A percentile compares a stretch with the other conserved stretches of the same genome.
These are phyloP conservation scores for Bucco capensis DNA, from an alignment of 2,113 vertebrate genomes.

Conservation along the genomic window DNA sequence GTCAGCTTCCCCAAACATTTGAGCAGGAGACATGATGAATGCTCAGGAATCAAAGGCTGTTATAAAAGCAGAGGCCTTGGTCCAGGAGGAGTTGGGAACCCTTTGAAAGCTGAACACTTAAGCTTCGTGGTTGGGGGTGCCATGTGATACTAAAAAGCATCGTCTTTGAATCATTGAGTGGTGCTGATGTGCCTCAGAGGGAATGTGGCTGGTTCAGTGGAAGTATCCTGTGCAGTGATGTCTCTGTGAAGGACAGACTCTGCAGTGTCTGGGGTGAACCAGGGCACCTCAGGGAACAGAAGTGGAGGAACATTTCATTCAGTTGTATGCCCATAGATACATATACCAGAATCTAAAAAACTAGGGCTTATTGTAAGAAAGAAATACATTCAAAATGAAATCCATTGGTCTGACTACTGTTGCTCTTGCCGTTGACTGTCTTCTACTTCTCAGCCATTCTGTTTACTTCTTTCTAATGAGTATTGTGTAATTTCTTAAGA, in stretches of 20 bases:
- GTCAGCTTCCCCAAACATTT: conserved; percentile 8
- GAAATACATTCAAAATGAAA: not conserved
- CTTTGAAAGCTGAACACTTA: not conserved
- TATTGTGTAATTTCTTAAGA: conserved; percentile 19
- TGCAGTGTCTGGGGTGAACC: not conserved
- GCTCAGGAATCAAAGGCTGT: not conserved
- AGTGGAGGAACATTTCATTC: not conserved
- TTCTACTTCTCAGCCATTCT: conserved; percentile 15
- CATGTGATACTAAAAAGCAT: not conserved
- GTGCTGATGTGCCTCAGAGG: not conserved
- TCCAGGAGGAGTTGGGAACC: not conserved
- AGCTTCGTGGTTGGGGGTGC: not conserved
- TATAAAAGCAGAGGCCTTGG: not conserved
- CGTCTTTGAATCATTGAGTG: not conserved
- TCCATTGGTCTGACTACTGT: not conserved
- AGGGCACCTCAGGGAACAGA: not conserved
- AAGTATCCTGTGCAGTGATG: not conserved
- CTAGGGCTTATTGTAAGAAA: not conserved
- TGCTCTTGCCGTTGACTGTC: conserved; percentile 20
- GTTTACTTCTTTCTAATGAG: not conserved
- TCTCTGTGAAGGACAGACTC: not conserved
- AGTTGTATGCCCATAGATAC: not conserved
- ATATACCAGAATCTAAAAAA: not conserved
- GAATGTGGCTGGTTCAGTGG: fast-evolving
- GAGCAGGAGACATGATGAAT: not conserved